Conservation (phyloP, 2,888 invertebrate genomes). For the Rhyacophila evoluta region DNA sequence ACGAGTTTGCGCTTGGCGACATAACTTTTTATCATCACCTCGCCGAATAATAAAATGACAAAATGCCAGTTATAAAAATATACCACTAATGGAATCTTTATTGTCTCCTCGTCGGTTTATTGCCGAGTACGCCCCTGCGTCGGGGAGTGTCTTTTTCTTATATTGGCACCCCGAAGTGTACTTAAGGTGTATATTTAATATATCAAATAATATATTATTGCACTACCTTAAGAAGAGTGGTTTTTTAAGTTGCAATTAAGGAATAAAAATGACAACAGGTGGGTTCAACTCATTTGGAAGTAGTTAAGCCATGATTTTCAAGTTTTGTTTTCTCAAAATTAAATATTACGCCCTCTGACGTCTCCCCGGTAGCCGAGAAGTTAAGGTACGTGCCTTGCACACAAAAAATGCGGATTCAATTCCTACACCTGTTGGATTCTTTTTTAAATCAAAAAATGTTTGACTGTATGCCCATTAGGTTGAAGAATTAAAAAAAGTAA, state of each 20-base stretch:
- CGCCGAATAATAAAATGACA: slow-evolving; percentile 52
- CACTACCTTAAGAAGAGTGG: background rate
- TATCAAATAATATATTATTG: background rate
- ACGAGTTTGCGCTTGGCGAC: slow-evolving; percentile 27
- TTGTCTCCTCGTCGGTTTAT: slow-evolving; percentile 47
- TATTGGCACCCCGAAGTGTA: slow-evolving; percentile 11
- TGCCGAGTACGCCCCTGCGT: slow-evolving; percentile 23
- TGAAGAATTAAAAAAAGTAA: no score
- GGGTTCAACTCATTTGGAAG: no score
- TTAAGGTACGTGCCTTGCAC: no score
- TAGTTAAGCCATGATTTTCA: no score
- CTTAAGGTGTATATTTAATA: background rate
- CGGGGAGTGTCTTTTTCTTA: background rate
- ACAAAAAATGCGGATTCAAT: no score
- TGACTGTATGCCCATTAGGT: no score
- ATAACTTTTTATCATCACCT: slow-evolving; percentile 48
- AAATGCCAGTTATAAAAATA: slow-evolving; percentile 53
- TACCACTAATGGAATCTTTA: slow-evolving; percentile 54
- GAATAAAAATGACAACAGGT: background rate
- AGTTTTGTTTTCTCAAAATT: no score
- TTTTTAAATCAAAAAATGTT: no score
- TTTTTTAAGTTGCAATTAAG: background rate
- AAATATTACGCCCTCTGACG: no score
- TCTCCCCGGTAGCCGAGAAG: no score
- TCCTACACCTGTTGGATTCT: no score